Percentiles rank a stretch among this genome's conserved stretches.
phyloP scores from a whole-genome alignment of 2,113 vertebrate genomes.

The Gadus macrocephalus region DNA sequence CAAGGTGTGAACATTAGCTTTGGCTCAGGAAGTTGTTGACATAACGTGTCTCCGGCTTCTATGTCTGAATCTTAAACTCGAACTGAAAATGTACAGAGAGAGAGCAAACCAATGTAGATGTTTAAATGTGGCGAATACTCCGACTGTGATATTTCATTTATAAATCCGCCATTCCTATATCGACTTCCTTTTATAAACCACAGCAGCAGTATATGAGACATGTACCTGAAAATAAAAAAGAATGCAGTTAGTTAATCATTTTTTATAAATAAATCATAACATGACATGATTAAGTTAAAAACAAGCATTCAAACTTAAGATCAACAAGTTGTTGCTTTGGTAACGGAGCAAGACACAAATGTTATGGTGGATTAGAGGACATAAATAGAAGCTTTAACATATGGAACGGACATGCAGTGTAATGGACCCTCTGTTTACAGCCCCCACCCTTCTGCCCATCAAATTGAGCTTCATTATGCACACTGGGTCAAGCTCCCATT shows the following conservation, averaged over 20 bases:
- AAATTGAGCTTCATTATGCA: constrained; percentile 42
- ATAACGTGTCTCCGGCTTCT: no score
- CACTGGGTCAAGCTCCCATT: constrained; percentile 55
- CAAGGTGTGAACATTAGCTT: no score
- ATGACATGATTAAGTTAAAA: constrained; percentile 12
- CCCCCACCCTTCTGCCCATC: constrained; percentile 20
- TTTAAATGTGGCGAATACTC: no score
- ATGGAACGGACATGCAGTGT: constrained; percentile 15
- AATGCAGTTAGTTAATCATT: constrained; percentile 11
- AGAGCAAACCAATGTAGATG: no score
- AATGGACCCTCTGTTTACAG: not conserved
- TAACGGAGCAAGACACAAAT: constrained; percentile 3
- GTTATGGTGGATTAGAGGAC: constrained; percentile 28
- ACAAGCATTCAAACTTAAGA: constrained; percentile 21
- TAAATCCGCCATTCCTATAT: no score
- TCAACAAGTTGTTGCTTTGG: constrained; percentile 22
- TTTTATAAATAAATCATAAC: constrained; percentile 7
- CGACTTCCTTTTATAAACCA: no score
- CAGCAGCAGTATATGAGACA: constrained; percentile 48
- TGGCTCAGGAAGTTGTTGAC: no score
- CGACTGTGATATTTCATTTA: no score
- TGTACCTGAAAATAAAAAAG: constrained; percentile 23
- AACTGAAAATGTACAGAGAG: no score
- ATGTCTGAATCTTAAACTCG: no score
- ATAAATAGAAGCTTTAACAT: not conserved